phyloP scores from a whole-genome alignment of 2,797 vertebrate genomes.

The Aplochiton taeniatus region DNA sequence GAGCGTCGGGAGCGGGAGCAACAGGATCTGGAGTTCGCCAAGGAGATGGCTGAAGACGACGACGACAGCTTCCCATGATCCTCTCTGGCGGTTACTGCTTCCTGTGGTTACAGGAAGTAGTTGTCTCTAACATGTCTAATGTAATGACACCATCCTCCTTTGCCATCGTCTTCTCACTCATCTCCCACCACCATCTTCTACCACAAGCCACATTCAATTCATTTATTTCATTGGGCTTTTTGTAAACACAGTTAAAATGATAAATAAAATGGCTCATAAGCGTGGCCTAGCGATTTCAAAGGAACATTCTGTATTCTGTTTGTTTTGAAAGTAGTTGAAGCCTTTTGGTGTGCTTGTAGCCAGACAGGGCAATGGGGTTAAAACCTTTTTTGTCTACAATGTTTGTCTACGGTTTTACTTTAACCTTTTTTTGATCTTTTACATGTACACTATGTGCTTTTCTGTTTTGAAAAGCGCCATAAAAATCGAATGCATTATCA shows the following conservation, averaged over 20 bases:
- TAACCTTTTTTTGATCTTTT: too few relatives aligned
- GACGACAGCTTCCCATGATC: slow-evolving; percentile 94
- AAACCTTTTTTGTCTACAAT: slow-evolving; percentile 7
- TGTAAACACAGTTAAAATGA: not conserved
- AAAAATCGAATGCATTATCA: too few relatives aligned
- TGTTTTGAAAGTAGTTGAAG: too few relatives aligned
- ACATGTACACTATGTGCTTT: too few relatives aligned
- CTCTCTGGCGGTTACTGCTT: slow-evolving; percentile 4
- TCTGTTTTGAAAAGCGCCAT: too few relatives aligned
- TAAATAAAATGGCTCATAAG: too few relatives aligned
- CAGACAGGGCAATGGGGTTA: too few relatives aligned
- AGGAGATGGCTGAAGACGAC: slow-evolving; percentile 97
- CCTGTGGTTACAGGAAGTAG: slow-evolving; percentile 38
- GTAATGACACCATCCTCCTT: slow-evolving; percentile 41
- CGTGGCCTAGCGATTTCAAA: too few relatives aligned
- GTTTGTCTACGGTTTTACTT: not conserved
- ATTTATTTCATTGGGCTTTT: not conserved
- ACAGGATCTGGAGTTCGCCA: slow-evolving; percentile 97
- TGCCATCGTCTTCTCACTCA: slow-evolving; percentile 33
- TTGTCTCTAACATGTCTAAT: slow-evolving; percentile 34
- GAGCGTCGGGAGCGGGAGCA: slow-evolving; percentile 95
- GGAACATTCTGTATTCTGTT: too few relatives aligned
- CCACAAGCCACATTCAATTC: not conserved
- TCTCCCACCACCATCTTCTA: slow-evolving; percentile 40
- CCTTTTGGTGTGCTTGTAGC: too few relatives aligned